Evolutionary conservation across 2,888 invertebrate genomes (phyloP), one percentile per base, ranked within the genome.

Genomic region (Aphidius colemani): DNA sequence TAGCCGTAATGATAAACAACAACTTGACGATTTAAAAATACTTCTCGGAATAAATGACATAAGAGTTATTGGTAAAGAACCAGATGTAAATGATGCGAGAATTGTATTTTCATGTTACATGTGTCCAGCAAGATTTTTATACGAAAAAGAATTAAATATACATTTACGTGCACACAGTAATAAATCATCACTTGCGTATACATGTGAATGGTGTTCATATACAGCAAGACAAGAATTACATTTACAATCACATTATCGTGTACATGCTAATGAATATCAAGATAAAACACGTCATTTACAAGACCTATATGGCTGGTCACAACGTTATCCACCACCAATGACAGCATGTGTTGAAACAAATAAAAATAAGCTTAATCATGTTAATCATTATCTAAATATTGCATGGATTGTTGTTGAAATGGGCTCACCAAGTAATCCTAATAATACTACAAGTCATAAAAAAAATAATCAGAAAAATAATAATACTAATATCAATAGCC

Each of bases 81-180:
- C 80, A 0, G 80, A 80, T 60, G 63, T 79, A 0, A 65, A 72
- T 2, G 80, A 80, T 11, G 53, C 75, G 7, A 72, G 78, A 40
- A 69, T 80, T 9, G 80, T 93, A 62, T 89, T 89, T 74, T 93
- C 92, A 76, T 95, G 95, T 79, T 86, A 87, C 66, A 88, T 90
- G 71, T 95, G 95, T 79, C 95, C 95, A 1, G 93, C 94, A 0
- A 87, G 94, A 77, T 95, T 90, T 83, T 88, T 93, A 67, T 89
- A 88, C 70, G 89, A 89, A 69, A 87, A 87, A 73, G 94, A 95
- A 79, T 84, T 92, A 62, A 85, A 86, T 63, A 88, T 89, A 66
- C 95, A 95, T 75, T 83, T 88, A 67, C 86, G 89, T 69, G 90
- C 89, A 76, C 93, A 93, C 77, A 86, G 87, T 61, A 30, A 30